These are phyloP conservation scores for Colletes latitarsis DNA, from an alignment of 1,140 invertebrate species.

Conservation along the genomic window DNA sequence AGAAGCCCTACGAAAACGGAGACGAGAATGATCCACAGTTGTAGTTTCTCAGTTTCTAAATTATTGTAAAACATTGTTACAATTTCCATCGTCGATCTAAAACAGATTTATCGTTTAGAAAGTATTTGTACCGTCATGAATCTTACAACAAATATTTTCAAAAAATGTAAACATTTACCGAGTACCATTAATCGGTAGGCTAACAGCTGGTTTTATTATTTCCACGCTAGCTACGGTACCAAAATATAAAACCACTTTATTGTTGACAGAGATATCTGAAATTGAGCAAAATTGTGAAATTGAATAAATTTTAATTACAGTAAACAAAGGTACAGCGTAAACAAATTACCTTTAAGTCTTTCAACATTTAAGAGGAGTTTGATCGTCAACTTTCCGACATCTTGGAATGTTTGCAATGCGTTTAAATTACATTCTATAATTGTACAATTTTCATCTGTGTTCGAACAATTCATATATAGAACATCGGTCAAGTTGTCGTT, in stretches of 20 bases:
- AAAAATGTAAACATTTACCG: slow-evolving; percentile 15
- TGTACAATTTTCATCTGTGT: slow-evolving; percentile 49
- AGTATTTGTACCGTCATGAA: not conserved
- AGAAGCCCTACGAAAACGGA: slow-evolving; percentile 73
- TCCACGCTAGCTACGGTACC: slow-evolving; percentile 62
- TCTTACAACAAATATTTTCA: not conserved
- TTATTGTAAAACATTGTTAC: slow-evolving; percentile 70
- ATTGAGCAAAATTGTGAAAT: not conserved
- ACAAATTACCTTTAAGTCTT: slow-evolving; percentile 48
- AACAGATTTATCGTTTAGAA: slow-evolving; percentile 9
- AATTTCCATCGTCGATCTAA: slow-evolving; percentile 53
- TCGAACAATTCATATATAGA: slow-evolving; percentile 65
- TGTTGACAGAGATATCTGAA: slow-evolving; percentile 20
- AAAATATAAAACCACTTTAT: slow-evolving; percentile 54
- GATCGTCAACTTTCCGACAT: slow-evolving; percentile 60
- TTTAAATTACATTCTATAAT: slow-evolving; percentile 57
- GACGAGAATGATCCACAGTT: slow-evolving; percentile 71
- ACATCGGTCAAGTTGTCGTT: slow-evolving; percentile 15
- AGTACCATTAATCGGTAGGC: not conserved
- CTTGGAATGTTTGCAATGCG: slow-evolving; percentile 55
- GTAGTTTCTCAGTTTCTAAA: slow-evolving; percentile 56
- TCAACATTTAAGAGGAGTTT: slow-evolving; percentile 53
- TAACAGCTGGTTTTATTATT: slow-evolving; percentile 52
- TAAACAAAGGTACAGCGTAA: no score
- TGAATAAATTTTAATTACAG: not conserved